Evolutionary conservation across 2,888 invertebrate species (phyloP), one percentile per base, ranked within the genome.

Genomic region (Dione juno): DNA sequence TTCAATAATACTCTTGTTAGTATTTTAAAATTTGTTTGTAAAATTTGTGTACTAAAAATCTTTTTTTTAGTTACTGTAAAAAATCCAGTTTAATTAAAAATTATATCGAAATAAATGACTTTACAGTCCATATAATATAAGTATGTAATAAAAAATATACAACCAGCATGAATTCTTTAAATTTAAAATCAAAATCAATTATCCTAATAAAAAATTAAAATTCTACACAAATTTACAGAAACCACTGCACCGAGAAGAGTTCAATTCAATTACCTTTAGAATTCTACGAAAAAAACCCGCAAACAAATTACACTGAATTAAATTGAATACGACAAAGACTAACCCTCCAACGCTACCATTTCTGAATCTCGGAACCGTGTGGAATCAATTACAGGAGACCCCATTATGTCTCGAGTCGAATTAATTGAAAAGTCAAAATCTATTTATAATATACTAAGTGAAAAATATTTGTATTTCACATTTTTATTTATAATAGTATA

Each of bases 321-420:
- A 87, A 79, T 82, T 75, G 80, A 77, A 80, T 77, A 73, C 75
- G 74, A 71, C 69, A 77, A 74, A 70, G 74, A 75, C 76, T 79
- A 79, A 79, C 77, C 77, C 77, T 78, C 75, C 48, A 73, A 76
- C 72, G 77, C 76, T 67, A 74, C 35, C 57, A 68, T 71, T 71
- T 57, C 67, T 53, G 72, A 80, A 76, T 81, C 84, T 80, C 77
- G 76, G 83, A 79, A 85, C 81, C 88, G 85, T 86, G 82, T 82
- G 82, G 83, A 89, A 87, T 88, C 87, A 87, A 90, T 89, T 88
- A 88, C 77, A 76, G 75, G 74, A 77, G 76, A 77, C 74, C 79
- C 79, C 75, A 78, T 83, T 77, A 79, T 80, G 81, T 84, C 83
- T 83, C 78, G 76, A 77, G 77, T 82, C 77, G 76, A 75, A 76